Conservation (phyloP, 1,140 invertebrate species). For the Drosophila parvula region DNA sequence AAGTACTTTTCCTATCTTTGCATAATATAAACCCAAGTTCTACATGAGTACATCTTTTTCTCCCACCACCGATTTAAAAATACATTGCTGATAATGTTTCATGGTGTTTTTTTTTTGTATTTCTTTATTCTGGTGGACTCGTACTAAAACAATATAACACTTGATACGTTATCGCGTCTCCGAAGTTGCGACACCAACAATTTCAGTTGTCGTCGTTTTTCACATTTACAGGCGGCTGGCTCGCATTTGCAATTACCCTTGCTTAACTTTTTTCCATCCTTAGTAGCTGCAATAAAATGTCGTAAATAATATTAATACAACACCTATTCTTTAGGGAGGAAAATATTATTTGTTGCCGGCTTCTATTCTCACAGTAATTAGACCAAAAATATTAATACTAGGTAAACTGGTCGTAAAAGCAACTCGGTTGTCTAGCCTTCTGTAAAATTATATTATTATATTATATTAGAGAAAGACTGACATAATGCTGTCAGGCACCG, state of each 20-base stretch:
- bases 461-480: neutral
- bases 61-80: constrained; percentile 28
- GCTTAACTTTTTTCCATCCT: constrained; percentile 57
- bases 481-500: no score
- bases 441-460: no score
- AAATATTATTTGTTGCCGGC: neutral
- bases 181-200: constrained; percentile 64
- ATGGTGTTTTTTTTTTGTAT: constrained; percentile 39
- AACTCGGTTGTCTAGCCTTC: neutral
- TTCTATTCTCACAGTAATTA: no score
- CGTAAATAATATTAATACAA: constrained; percentile 11
- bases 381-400: neutral
- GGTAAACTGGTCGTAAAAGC: neutral
- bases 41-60: constrained; percentile 28
- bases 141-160: constrained; percentile 73
- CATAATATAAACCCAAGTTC: constrained; percentile 36
- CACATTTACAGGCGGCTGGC: constrained; percentile 61
- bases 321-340: neutral
- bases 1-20: constrained; percentile 52
- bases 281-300: constrained; percentile 53
- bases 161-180: constrained; percentile 75
- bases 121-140: constrained; percentile 42
- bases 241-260: constrained; percentile 63
- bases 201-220: constrained; percentile 46
- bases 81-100: constrained; percentile 32